Conservation (phyloP, 2,113 vertebrate species). For the Oreochromis niloticus region DNA sequence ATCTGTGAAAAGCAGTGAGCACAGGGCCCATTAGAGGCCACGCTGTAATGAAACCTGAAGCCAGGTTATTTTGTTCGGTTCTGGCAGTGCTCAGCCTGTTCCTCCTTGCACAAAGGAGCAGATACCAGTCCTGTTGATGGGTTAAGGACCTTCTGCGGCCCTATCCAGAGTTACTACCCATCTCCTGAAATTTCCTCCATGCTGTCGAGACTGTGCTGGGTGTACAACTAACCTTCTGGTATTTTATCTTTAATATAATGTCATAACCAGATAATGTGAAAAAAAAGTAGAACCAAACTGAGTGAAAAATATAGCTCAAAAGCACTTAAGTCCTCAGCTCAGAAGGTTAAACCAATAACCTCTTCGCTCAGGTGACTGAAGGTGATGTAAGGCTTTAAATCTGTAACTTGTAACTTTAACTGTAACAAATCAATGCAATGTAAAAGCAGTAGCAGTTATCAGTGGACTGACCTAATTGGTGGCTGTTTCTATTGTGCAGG, state of each 20-base stretch:
- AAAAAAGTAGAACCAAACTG: not conserved
- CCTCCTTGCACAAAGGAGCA: not conserved
- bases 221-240: not conserved
- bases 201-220: not conserved
- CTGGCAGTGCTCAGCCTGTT: not conserved
- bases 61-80: not conserved
- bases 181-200: not conserved
- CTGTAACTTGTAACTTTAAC: not conserved
- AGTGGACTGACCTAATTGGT: slow-evolving; percentile 6
- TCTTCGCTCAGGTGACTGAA: not conserved
- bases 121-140: not conserved
- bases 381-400: not conserved
- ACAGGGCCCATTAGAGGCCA: not conserved
- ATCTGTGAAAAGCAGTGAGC: not conserved
- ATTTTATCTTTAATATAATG: not conserved
- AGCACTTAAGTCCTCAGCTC: not conserved
- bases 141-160: not conserved
- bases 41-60: not conserved
- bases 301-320: not conserved
- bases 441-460: not conserved
- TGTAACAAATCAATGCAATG: not conserved
- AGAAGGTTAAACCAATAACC: not conserved
- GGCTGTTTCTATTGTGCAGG: not conserved
- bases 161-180: not conserved
- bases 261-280: not conserved